Base-by-base conservation (phyloP, 2,113 vertebrate species). In the Ammodytes dubius region DNA sequence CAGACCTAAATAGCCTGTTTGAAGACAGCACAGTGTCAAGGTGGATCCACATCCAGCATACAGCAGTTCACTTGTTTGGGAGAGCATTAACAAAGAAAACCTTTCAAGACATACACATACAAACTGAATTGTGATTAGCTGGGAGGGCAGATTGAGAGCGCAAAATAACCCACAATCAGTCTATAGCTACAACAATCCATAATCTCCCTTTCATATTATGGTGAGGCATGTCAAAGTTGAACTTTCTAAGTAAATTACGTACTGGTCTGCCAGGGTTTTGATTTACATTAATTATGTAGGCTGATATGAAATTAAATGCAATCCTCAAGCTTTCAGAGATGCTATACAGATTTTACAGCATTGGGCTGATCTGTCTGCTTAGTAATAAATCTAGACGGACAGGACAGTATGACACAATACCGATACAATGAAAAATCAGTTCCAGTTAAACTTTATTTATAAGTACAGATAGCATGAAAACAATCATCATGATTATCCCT, bases 391-490 rank as follows among this genome's bases (percentile, higher is more conserved):
- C 17, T 47, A 42, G 39, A 77, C 46, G 14, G 40, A 59, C 39
- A 2, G 27, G 49, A 27, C 27, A 27, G 27, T 27, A 27, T 27
- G 27, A 0, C 39, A 73, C 45, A 64, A 27, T 27, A 1, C 35
- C 14, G n/a, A 43, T 60, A 70, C 63, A n/a, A 8, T 9, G 12
- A 19, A 35, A 47, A 64, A 72, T 86, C 46, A 79, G 40, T 77
- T 71, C 13, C 14, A 43, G 50, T 70, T 67, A 63, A 27, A 81
- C 46, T 89, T 90, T 87, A 90, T 90, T 91, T 66, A 12, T 81
- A 74, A 82, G 87, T 78, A 85, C 65, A 90, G 70, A 87, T 40
- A 77, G 70, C 83, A 77, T 75, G 81, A 64, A 40, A 61, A 85
- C 56, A 83, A 58, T 77, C 54, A 61, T 53, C 60, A 37, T 59